Percentiles rank a stretch among this genome's conserved stretches.
Conservation (phyloP, 2,797 vertebrate species). For the Phrynocephalus guinanensis region DNA sequence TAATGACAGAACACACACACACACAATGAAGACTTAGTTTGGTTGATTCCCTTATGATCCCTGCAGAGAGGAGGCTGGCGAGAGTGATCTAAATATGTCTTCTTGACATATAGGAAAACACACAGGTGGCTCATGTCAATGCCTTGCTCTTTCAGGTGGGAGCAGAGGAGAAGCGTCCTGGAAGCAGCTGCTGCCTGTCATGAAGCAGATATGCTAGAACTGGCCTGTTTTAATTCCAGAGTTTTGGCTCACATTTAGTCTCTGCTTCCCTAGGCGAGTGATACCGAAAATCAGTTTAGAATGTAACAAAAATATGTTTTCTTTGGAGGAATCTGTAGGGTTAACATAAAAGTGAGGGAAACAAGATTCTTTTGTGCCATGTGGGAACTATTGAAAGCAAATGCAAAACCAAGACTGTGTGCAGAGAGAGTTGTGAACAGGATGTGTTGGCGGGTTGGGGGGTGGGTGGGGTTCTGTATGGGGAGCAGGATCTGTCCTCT, state of each 20-base stretch:
- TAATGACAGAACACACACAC: too few species aligned
- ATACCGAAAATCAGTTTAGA: not conserved
- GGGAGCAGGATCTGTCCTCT: too few species aligned
- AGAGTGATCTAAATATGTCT: slow-evolving; percentile 2
- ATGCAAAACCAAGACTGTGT: slow-evolving; percentile 21
- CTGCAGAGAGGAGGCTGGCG: not conserved
- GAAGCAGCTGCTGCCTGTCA: not conserved
- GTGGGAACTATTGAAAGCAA: slow-evolving; percentile 6
- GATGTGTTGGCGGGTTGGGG: too few species aligned
- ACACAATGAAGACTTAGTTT: slow-evolving; percentile 19
- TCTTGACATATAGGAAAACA: slow-evolving; percentile 8
- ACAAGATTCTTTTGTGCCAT: not conserved
- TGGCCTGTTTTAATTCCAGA: not conserved
- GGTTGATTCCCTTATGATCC: slow-evolving; percentile 37
- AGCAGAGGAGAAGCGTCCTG: not conserved
- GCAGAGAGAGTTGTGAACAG: not conserved
- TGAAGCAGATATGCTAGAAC: slow-evolving; percentile 13
- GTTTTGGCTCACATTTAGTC: not conserved
- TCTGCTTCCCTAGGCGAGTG: not conserved
- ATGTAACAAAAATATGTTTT: not conserved
- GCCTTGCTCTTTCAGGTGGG: slow-evolving; percentile 20
- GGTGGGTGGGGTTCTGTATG: not conserved
- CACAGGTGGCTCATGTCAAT: not conserved
- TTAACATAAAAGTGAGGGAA: not conserved
- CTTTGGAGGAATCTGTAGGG: not conserved